Base-by-base conservation (phyloP, 53 echinoderm and acorn worm species). In the Crossaster papposus region DNA sequence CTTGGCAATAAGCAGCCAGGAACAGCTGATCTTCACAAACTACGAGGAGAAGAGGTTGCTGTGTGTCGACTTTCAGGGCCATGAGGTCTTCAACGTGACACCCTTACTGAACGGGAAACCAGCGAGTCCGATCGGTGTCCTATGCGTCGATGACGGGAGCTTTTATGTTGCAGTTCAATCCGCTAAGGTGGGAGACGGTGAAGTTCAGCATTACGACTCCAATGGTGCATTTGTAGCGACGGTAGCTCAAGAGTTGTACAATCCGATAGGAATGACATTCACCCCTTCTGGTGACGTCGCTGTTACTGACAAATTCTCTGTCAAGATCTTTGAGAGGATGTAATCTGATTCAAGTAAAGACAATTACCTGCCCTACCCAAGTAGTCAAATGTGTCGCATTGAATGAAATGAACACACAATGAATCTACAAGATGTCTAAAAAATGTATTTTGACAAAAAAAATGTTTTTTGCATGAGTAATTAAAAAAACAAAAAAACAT, bases 101-200 rank as follows among this genome's bases (percentile, higher is more conserved):
- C 32, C 81, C 30, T 35, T 18, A 14, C 30, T 81, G 14, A 28
- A 79, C 9, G 79, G 79, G 1, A 30, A 1, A 62, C 81, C 36
- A 29, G 81, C 31, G 2, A 81, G 34, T 0, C 81, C 81, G 17
- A 0, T 0, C 30, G 81, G 81, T 33, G 81, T 81, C 7, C 38
- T 36, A 6, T 81, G 81, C 64, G 81, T 62, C 30, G 81, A 81
- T 55, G 63, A 30, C 20, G 81, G 81, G 9, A 58, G 58, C 31
- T 62, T 81, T 36, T 81, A 58, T 64, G 64, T 64, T 9, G 15
- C 36, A 1, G 9, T 64, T 63, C 33, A 81, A 31, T 14, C 30
- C 18, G 64, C 1, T 63, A 14, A 0, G 1, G 58, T 15, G 4
- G 38, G 58, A 63, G 32, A 0, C 17, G 5, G 3, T 35, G 62